Conservation (phyloP, 2,888 invertebrate species). For the Drosophila ustulata region DNA sequence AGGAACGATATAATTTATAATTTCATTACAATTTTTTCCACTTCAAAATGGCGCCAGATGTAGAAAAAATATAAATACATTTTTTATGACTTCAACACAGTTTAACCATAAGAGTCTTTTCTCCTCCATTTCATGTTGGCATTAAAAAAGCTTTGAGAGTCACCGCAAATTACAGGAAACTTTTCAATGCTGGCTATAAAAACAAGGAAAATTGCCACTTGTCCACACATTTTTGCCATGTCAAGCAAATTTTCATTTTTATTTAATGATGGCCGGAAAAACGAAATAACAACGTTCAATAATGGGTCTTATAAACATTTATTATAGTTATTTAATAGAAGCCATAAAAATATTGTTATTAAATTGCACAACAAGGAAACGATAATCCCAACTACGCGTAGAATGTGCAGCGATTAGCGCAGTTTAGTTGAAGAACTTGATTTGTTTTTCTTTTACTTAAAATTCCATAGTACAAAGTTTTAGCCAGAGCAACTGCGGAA, state of each 20-base stretch:
- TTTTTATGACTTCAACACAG: constrained; percentile 18
- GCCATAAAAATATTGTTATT: constrained; percentile 60
- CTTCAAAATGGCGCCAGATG: constrained; percentile 61
- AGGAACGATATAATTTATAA: constrained; percentile 58
- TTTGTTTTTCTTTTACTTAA: too few species aligned
- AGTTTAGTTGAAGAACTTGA: constrained; percentile 2
- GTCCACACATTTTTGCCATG: constrained; percentile 36
- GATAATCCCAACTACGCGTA: constrained; percentile 1
- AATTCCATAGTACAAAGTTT: too few species aligned
- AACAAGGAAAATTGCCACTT: constrained; percentile 31
- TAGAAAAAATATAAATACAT: constrained; percentile 17
- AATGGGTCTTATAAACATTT: constrained; percentile 38
- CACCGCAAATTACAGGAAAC: constrained; percentile 27
- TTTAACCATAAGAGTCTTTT: constrained; percentile 1
- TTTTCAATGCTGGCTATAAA: constrained; percentile 39
- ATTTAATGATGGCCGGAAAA: constrained; percentile 34
- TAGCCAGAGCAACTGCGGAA: too few species aligned
- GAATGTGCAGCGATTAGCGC: constrained; percentile 16
- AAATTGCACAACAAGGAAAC: constrained; percentile 17
- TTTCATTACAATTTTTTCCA: constrained; percentile 61
- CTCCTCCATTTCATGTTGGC: neutral
- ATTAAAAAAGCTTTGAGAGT: constrained; percentile 15
- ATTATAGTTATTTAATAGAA: constrained; percentile 56
- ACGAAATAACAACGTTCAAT: constrained; percentile 22
- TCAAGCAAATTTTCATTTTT: constrained; percentile 28